phyloP scores from a whole-genome alignment of 2,113 vertebrate genomes.

The Macrotus californicus region DNA sequence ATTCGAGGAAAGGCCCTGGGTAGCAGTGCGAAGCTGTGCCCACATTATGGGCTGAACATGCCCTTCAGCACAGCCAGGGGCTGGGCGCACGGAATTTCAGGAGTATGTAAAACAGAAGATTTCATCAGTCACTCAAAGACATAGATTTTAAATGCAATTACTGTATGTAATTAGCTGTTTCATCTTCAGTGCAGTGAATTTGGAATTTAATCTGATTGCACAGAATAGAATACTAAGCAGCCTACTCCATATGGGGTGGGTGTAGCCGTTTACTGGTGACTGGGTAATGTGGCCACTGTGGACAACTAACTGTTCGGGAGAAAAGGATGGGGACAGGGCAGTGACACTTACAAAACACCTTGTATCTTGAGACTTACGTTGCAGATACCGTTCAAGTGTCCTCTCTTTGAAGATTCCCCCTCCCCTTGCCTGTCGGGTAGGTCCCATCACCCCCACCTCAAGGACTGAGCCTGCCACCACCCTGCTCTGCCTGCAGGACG shows the following conservation, averaged over 20 bases:
- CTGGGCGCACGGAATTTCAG: background rate
- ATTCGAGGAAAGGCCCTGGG: constrained; percentile 22
- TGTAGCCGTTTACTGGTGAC: background rate
- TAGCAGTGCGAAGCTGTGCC: background rate
- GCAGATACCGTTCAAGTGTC: background rate
- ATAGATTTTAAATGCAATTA: constrained; percentile 74
- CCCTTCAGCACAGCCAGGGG: background rate
- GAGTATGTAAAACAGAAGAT: constrained; percentile 68
- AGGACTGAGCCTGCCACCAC: background rate
- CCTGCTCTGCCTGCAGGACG: background rate
- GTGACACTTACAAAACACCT: background rate
- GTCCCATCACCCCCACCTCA: too few relatives aligned
- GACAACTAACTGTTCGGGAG: background rate
- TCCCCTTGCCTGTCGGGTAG: accelerated
- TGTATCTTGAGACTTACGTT: background rate
- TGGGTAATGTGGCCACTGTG: accelerated
- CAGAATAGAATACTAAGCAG: constrained; percentile 56
- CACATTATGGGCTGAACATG: constrained; percentile 30
- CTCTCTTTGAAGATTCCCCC: background rate
- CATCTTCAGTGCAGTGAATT: constrained; percentile 69
- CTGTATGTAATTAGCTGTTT: constrained; percentile 75
- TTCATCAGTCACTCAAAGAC: constrained; percentile 74
- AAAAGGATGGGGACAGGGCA: background rate
- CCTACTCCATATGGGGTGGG: background rate
- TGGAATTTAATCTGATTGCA: constrained; percentile 75